Evolutionary conservation across 2,888 invertebrate genomes (phyloP).

Genomic region (Andrena praecox): DNA sequence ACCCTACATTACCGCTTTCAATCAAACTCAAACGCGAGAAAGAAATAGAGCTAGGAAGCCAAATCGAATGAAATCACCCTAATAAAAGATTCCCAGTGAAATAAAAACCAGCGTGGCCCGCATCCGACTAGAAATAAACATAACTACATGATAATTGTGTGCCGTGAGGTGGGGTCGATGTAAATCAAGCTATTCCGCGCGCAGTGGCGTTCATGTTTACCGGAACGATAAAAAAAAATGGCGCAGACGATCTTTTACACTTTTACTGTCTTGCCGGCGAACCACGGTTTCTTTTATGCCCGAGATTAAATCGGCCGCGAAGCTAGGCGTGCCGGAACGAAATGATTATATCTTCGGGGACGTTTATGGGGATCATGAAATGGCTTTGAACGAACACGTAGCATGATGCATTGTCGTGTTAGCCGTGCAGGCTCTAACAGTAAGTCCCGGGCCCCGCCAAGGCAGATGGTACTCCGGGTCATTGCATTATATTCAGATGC

Average conservation of each 20-base stretch:
- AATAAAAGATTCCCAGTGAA: neutral
- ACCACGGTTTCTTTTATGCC: slow-evolving; percentile 31
- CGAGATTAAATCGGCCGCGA: slow-evolving; percentile 50
- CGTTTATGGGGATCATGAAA: slow-evolving; percentile 55
- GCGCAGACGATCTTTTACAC: slow-evolving; percentile 25
- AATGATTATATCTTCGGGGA: slow-evolving; percentile 43
- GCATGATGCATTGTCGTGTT: slow-evolving; percentile 45
- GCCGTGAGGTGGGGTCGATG: neutral
- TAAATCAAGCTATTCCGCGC: neutral
- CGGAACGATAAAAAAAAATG: slow-evolving; percentile 2
- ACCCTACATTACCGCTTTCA: no score
- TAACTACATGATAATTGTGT: neutral
- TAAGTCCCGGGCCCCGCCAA: slow-evolving; percentile 3
- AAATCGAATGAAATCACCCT: neutral
- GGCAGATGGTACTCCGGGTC: slow-evolving; percentile 36
- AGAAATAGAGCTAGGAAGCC: no score
- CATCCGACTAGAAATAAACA: neutral
- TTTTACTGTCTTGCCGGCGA: slow-evolving; percentile 7
- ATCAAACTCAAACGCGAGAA: no score
- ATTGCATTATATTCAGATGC: slow-evolving; percentile 37
- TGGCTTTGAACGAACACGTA: slow-evolving; percentile 31
- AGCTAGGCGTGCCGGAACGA: slow-evolving; percentile 36
- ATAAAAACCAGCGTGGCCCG: neutral
- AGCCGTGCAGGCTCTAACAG: slow-evolving; percentile 16
- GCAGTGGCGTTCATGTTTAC: slow-evolving; percentile 14